A percentile compares a stretch with the other conserved stretches of the same genome.
phyloP scores from a whole-genome alignment of 1,140 invertebrate genomes.

The Pseudoatta argentina region DNA sequence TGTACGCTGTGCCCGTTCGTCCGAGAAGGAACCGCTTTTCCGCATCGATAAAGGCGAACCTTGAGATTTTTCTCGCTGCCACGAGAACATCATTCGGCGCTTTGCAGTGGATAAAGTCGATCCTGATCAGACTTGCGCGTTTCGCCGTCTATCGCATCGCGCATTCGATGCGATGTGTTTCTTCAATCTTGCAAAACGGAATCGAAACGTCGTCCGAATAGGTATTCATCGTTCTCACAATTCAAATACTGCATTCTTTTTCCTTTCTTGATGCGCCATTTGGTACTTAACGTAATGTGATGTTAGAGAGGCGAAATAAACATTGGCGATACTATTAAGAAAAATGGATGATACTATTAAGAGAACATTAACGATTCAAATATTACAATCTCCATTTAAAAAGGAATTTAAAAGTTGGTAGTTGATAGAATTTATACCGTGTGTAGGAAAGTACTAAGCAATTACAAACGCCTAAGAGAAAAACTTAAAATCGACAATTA shows the following conservation, averaged over 20 bases:
- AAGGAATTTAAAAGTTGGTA: background rate
- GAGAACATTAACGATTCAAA: constrained; percentile 6
- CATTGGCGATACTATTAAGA: constrained; percentile 17
- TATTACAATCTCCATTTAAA: background rate
- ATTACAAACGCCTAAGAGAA: too few species aligned
- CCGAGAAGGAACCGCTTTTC: background rate
- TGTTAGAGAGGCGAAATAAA: background rate
- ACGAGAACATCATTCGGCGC: background rate
- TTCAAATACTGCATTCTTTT: constrained; percentile 19
- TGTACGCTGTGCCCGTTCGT: background rate
- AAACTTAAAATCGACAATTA: too few species aligned
- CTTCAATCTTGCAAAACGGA: background rate
- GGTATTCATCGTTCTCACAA: constrained; percentile 7
- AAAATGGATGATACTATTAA: background rate
- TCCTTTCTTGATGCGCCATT: constrained; percentile 12
- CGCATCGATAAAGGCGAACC: constrained; percentile 13
- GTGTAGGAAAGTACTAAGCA: too few species aligned
- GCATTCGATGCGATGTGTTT: background rate
- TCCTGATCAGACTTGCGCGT: constrained; percentile 18
- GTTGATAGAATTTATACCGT: background rate
- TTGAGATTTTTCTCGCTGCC: constrained; percentile 17
- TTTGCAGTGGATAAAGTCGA: constrained; percentile 46
- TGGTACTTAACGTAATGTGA: constrained; percentile 38
- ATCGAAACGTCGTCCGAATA: background rate
- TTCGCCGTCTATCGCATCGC: background rate